Conservation (phyloP, 1,140 invertebrate genomes). For the Aporrectodea caliginosa region DNA sequence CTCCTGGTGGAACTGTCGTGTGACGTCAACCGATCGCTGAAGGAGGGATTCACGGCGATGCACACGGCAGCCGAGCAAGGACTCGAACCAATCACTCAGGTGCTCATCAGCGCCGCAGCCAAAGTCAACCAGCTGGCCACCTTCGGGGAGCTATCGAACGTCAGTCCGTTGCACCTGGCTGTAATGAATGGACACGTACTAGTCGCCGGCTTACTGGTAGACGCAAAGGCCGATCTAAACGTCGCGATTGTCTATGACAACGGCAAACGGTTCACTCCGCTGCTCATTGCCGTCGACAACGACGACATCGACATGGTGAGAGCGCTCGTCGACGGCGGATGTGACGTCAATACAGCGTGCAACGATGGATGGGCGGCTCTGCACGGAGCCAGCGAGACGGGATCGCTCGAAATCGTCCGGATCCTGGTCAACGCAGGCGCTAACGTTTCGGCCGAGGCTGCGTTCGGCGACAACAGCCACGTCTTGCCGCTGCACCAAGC, state of each 20-base stretch:
- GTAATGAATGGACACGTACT: conserved; percentile 90
- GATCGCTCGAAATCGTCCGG: conserved; percentile 7
- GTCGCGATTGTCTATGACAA: not conserved
- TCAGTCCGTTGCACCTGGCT: conserved; percentile 87
- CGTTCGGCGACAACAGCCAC: conserved; percentile 61
- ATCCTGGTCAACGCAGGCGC: conserved; percentile 1
- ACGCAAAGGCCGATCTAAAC: conserved; percentile 65
- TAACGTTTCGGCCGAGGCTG: conserved; percentile 56
- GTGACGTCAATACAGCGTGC: conserved; percentile 89
- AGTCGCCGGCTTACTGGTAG: conserved; percentile 83
- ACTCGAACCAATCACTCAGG: not conserved
- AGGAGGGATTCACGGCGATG: conserved; percentile 57
- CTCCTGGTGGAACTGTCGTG: conserved; percentile 91
- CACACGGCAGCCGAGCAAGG: conserved; percentile 26
- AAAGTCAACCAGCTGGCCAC: conserved; percentile 13
- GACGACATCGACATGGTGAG: conserved; percentile 84
- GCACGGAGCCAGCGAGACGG: conserved; percentile 15
- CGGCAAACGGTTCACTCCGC: conserved; percentile 72
- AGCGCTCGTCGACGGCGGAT: conserved; percentile 88
- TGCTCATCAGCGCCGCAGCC: not conserved
- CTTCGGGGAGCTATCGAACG: conserved; percentile 62
- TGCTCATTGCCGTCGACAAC: conserved; percentile 96
- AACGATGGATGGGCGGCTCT: conserved; percentile 61
- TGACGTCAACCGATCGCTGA: conserved; percentile 89
- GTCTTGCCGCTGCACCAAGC: conserved; percentile 97